Conservation (phyloP, 2,797 vertebrate genomes). For the Tapirus indicus region DNA sequence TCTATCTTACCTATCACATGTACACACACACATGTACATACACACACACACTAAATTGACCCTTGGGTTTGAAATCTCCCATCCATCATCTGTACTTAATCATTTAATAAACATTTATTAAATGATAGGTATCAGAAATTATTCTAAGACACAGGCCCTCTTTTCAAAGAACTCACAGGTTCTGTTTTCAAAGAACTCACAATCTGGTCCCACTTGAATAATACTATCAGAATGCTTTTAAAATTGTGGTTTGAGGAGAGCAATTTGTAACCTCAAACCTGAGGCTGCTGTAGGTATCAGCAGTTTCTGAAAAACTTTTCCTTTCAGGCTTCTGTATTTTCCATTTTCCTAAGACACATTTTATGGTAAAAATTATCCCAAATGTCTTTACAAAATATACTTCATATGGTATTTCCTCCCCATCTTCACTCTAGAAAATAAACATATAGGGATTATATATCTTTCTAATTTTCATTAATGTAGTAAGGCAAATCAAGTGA, state of each 20-base stretch:
- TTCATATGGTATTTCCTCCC: neutral
- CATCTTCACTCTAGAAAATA: neutral
- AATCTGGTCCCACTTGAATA: neutral
- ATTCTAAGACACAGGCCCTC: neutral
- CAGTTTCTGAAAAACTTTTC: neutral
- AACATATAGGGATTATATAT: neutral
- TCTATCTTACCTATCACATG: neutral
- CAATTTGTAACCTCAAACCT: neutral
- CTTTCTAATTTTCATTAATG: slow-evolving; percentile 29
- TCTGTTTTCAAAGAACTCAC: neutral
- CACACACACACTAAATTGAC: neutral
- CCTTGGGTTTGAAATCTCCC: neutral
- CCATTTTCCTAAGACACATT: neutral
- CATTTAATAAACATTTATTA: neutral
- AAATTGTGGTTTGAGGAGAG: neutral
- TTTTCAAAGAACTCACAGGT: neutral
- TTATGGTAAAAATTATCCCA: neutral
- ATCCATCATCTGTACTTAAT: neutral
- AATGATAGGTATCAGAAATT: neutral
- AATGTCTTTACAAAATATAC: neutral
- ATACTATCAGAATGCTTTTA: slow-evolving; percentile 1
- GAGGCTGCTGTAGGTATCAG: neutral
- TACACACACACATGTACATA: no score
- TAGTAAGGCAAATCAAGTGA: neutral
- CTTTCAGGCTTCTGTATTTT: neutral